Base-by-base conservation (phyloP, 37 sponge, comb jelly and placozoan species). In the Chondrilla cf. caribensis region DNA sequence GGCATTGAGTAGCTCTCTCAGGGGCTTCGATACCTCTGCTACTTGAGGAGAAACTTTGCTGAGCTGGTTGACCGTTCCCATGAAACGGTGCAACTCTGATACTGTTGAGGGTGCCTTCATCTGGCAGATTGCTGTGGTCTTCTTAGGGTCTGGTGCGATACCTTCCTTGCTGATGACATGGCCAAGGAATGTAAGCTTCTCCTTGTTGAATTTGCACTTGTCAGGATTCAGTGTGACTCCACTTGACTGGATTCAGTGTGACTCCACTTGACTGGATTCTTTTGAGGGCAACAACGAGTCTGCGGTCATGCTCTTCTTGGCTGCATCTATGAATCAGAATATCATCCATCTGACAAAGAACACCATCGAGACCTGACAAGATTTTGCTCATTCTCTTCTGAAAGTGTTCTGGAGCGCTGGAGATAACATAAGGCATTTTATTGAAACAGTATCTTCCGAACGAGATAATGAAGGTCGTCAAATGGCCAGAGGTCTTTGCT, bases 41-140 rank as follows among this genome's bases (percentile, higher is more conserved):
- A 83, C 9, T 24, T 84, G 67, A 17, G 81, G 84, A 36, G 60
- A 57, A 57, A 83, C 70, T 38, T 78, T 88, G 58, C 84, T 81
- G 25, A 84, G 67, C 40, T 88, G 84, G 42, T 83, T 88, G 37
- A 64, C 76, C 81, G 84, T 84, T 0, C 89, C 89, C 70, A 88
- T 26, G 39, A 88, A 84, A 15, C 84, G 21, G 19, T 80, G 32
- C 17, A 84, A 31, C 72, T 79, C 88, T 39, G 79, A 67, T 14
- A 60, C 7, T 0, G 21, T 77, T 11, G 35, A 43, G 26, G 88
- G 88, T 19, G 26, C 22, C 31, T 78, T 47, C 85, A 84, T 84
- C 0, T 78, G 42, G 22, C 24, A 2, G 35, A 87, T 83, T 29
- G 88, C 84, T 24, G 39, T 41, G 17, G 83, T 77, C 38, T 84